Conservation (phyloP, 1,140 invertebrate genomes). For the Nasonia vitripennis region DNA sequence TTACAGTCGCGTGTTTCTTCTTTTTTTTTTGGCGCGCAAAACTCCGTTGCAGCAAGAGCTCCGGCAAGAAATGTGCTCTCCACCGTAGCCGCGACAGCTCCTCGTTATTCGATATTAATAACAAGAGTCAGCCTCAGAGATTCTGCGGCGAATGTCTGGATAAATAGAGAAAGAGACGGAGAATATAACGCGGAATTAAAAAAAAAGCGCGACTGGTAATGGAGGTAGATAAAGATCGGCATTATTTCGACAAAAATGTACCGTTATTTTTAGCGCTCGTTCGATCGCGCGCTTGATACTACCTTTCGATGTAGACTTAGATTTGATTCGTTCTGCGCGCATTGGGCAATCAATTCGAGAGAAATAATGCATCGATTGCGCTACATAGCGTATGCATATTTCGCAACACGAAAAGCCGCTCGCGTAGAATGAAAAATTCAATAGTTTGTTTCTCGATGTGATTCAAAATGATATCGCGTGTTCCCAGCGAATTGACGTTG, state of each 20-base stretch:
- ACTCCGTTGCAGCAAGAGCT: neutral
- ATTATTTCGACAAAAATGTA: neutral
- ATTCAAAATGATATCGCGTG: too few species aligned
- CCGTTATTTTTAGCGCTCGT: neutral
- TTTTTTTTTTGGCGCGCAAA: neutral
- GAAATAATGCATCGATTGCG: too few species aligned
- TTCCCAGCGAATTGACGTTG: too few species aligned
- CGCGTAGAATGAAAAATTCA: too few species aligned
- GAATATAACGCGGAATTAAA: neutral
- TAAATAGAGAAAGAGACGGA: conserved; percentile 48
- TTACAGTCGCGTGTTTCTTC: conserved; percentile 20
- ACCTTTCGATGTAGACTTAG: neutral
- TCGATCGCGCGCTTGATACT: neutral
- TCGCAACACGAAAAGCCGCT: too few species aligned
- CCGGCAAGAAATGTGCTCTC: neutral
- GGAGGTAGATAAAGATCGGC: conserved; percentile 26
- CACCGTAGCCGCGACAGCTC: conserved; percentile 50
- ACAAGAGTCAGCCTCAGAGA: conserved; percentile 57
- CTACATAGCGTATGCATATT: too few species aligned
- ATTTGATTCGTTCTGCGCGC: neutral
- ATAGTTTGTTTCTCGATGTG: too few species aligned
- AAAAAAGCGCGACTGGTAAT: neutral
- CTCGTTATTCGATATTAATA: conserved; percentile 73
- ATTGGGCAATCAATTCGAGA: too few species aligned
- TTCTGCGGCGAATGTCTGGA: neutral